phyloP scores from a whole-genome alignment of 2,797 vertebrate genomes.

The Galaxias olidus region DNA sequence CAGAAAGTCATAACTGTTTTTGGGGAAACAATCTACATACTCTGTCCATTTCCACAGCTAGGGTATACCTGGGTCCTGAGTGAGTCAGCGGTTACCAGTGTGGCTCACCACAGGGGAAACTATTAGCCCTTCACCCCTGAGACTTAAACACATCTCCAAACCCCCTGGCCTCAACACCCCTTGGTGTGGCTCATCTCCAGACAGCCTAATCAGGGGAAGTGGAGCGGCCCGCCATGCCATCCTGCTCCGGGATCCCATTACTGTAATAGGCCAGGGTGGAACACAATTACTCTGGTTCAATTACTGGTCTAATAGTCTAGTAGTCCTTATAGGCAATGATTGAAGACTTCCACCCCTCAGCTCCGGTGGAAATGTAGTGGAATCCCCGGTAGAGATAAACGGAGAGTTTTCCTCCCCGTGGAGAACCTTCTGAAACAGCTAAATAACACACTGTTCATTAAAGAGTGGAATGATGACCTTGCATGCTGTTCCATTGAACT shows the following conservation, averaged over 20 bases:
- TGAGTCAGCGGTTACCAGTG: background rate
- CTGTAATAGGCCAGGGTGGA: conserved; percentile 57
- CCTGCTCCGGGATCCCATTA: conserved; percentile 55
- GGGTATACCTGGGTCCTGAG: background rate
- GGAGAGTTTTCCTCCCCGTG: conserved; percentile 35
- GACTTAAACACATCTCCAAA: conserved; percentile 32
- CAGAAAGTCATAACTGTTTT: background rate
- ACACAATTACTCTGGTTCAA: conserved; percentile 57
- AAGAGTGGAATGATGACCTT: conserved; percentile 38
- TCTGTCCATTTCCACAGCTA: background rate
- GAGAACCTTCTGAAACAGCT: conserved; percentile 28
- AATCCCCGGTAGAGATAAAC: conserved; percentile 32
- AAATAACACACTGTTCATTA: conserved; percentile 39
- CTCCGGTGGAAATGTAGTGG: conserved; percentile 31
- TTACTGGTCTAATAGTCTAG: conserved; percentile 45
- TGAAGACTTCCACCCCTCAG: conserved; percentile 63
- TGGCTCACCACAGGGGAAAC: conserved; percentile 23
- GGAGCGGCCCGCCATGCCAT: conserved; percentile 34
- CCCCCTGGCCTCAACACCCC: conserved; percentile 4
- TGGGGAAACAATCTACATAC: background rate
- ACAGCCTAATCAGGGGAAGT: conserved; percentile 51
- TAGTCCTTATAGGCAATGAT: conserved; percentile 46
- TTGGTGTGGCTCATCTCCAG: conserved; percentile 52
- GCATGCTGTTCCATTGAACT: conserved; percentile 20
- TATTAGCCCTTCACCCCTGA: conserved; percentile 31